Percentiles rank a stretch among this genome's conserved stretches.
Conservation (phyloP, 2,797 vertebrate species). For the Hypotaenidia philippensis region DNA sequence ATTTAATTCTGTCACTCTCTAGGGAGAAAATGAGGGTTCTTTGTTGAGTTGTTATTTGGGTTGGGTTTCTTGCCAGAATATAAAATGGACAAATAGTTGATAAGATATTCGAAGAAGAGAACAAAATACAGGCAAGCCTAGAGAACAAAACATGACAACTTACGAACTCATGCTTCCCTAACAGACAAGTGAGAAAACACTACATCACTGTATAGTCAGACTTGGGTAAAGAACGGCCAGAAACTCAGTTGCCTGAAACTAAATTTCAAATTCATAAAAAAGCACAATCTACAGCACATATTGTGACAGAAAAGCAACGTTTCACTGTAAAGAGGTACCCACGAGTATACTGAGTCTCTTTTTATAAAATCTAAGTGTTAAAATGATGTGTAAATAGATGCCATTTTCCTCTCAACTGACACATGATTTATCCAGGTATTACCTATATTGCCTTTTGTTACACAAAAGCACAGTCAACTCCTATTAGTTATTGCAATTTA, state of each 20-base stretch:
- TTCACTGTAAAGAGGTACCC: background rate
- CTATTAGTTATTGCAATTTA: constrained; percentile 12
- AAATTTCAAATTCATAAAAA: background rate
- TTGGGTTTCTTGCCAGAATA: background rate
- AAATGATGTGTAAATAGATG: constrained; percentile 26
- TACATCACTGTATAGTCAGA: background rate
- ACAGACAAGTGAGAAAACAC: background rate
- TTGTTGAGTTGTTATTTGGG: background rate
- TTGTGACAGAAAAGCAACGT: background rate
- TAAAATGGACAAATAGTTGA: background rate
- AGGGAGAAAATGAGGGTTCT: background rate
- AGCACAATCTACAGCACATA: background rate
- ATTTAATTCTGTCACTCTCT: background rate
- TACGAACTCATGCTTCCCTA: background rate
- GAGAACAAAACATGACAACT: background rate
- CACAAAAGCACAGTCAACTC: constrained; percentile 3
- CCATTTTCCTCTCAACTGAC: constrained; percentile 4
- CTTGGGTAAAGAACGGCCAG: background rate
- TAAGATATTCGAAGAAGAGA: background rate
- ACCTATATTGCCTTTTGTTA: background rate
- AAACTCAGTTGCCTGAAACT: background rate
- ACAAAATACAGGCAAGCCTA: background rate
- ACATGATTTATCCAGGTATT: background rate
- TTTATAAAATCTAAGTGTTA: background rate
- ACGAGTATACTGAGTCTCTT: background rate